Base-by-base conservation (phyloP, 2,113 vertebrate genomes). In the Cyanocitta stelleri region DNA sequence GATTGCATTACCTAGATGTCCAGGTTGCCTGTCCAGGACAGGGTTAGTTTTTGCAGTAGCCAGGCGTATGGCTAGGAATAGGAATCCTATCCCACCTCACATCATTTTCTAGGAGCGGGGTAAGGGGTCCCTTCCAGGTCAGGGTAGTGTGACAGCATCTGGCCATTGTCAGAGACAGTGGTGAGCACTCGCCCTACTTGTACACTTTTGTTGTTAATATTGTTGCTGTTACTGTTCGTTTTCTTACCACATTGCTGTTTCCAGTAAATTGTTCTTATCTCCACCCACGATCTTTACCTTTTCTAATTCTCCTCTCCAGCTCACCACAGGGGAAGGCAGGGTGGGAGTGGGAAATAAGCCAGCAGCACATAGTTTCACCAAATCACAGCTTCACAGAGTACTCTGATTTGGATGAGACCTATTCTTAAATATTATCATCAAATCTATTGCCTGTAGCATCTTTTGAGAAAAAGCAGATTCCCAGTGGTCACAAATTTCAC, bases 331-430 rank as follows among this genome's bases (percentile, higher is more conserved):
- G 5, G 15, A 20, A 5, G 10, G 44, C 15, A 49, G 14, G 46
- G 12, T 16, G 6, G 15, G 37, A 74, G 27, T 33, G 44, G 15
- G 10, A 15, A 74, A 6, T 20, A 19, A 58, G 29, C 21, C 13
- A 81, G 37, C 37, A 52, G 33, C 0, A 0, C 3, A 1, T 24
- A 23, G 9, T 67, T 74, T 67, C 54, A 74, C 33, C 59, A 23
- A 74, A 46, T 13, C 11, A 46, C 13, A 33, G 29, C 6, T 32
- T 51, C 10, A 14, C 14, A 37, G 23, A 51, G 8, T 15, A 39
- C 29, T 39, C 39, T 20, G 33, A 74, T 21, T n/a, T 33, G 33
- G 33, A 52, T 0, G 0, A 18, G 10, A 24, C 23, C 19, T 52
- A 33, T 52, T 68, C 16, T 48, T 66, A 81, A 56, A 68, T 63